phyloP scores from a whole-genome alignment of 2,113 vertebrate genomes.

The Vimba vimba region DNA sequence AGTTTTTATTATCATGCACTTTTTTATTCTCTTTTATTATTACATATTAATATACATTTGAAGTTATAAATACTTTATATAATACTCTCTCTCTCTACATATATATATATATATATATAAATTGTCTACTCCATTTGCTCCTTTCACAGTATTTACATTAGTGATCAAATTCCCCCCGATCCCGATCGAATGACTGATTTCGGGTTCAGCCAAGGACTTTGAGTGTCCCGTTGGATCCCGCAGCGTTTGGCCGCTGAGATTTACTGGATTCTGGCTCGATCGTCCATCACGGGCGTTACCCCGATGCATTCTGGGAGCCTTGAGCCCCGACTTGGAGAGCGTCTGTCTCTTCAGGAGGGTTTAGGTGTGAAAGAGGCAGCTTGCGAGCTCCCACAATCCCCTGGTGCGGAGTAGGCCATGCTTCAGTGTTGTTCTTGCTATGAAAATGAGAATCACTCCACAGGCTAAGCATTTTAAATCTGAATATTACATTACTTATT shows the following conservation, averaged over 20 bases:
- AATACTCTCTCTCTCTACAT: no score
- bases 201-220: neutral
- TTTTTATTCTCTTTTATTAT: no score
- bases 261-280: neutral
- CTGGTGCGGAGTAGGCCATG: neutral
- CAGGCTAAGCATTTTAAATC: neutral
- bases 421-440: neutral
- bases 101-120: no score
- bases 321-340: neutral
- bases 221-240: neutral
- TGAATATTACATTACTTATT: conserved; percentile 42
- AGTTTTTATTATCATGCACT: no score
- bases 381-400: conserved; percentile 8
- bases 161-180: no score
- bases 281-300: neutral
- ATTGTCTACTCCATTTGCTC: no score
- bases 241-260: conserved; percentile 1
- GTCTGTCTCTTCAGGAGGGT: conserved; percentile 6
- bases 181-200: no score
- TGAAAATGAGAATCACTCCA: conserved; percentile 27
- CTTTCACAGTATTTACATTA: no score
- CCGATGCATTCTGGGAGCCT: conserved; percentile 36
- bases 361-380: conserved; percentile 20
- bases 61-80: no score
- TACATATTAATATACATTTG: no score